Percentiles rank a stretch among this genome's conserved stretches.
Conservation (phyloP, 1,140 invertebrate genomes). For the Phthorimaea operculella region DNA sequence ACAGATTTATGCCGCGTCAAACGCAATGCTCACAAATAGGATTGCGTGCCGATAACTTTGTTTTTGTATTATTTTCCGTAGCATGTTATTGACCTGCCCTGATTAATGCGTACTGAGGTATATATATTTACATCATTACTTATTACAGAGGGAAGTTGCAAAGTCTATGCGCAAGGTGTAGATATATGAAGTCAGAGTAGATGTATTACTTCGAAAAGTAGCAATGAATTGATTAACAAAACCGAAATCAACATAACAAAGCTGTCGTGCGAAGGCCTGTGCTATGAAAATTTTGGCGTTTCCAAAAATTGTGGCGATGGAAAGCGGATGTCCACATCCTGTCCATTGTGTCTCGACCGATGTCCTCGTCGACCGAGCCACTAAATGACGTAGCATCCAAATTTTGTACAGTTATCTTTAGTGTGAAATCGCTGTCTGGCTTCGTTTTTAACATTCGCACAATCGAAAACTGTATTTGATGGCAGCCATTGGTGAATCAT, state of each 20-base stretch:
- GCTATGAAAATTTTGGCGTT: conserved; percentile 61
- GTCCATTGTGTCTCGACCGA: conserved; percentile 48
- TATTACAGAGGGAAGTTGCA: not conserved
- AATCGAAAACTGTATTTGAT: conserved; percentile 12
- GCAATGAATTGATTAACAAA: not conserved
- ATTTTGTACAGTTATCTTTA: conserved; percentile 53
- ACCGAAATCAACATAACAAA: conserved; percentile 53
- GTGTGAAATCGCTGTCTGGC: conserved; percentile 38
- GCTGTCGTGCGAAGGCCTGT: conserved; percentile 29
- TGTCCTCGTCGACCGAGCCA: conserved; percentile 49
- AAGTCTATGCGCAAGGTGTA: not conserved
- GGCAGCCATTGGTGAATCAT: not conserved
- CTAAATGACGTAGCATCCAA: conserved; percentile 42
- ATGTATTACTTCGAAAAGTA: not conserved
- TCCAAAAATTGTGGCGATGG: conserved; percentile 56
- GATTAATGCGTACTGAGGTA: not conserved
- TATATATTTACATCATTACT: no score
- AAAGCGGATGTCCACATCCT: conserved; percentile 53
- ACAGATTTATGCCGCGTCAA: no score
- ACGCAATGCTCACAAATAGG: no score
- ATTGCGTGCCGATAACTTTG: not conserved
- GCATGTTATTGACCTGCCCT: not conserved
- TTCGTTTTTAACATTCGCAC: conserved; percentile 14
- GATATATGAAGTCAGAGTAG: no score
- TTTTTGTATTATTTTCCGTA: not conserved